Evolutionary conservation across 2,888 invertebrate genomes (phyloP), one percentile per base, ranked within the genome.

Genomic region (Hymenopus coronatus): DNA sequence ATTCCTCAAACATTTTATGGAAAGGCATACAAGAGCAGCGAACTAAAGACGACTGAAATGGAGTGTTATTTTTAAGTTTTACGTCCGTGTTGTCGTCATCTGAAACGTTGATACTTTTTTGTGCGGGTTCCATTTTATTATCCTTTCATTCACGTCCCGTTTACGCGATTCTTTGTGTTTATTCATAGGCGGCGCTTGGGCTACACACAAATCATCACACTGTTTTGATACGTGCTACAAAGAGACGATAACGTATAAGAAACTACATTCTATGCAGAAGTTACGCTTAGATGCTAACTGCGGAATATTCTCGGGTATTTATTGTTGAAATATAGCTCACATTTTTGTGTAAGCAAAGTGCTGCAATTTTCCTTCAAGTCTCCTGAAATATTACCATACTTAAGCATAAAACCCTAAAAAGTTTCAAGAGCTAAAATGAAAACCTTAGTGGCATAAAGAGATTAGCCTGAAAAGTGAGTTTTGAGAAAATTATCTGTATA

Each of bases 1-100:
- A 87, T 87, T 85, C 85, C n/a, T 28, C 84, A 88, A 88, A 88
- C 85, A 85, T 84, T 88, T 88, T 88, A 15, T 84, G 81, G 84
- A 88, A 70, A 70, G 70, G 88, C 88, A 85, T 84, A 88, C 82
- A 84, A 82, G 25, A 33, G n/a, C 15, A 15, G 1, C 14, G 33
- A 30, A 82, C 33, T 27, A 70, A 82, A 82, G 7, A 6, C 33
- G 82, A 28, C 33, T 82, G 82, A 28, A 87, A 87, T 87, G 82
- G 82, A 87, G 82, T 82, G 87, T 87, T 87, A 87, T 87, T 87
- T 70, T 33, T 33, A 87, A 86, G 40, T 86, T 81, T 54, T 86
- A 25, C 27, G 15, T 70, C 6, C 54, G 25, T 70, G 54, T 70
- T 70, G 54, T 70, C 54, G 54, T 20, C 54, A 70, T 25, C 15